Evolutionary conservation across 2,113 vertebrate genomes (phyloP).

Genomic region (Syngnathus floridae): DNA sequence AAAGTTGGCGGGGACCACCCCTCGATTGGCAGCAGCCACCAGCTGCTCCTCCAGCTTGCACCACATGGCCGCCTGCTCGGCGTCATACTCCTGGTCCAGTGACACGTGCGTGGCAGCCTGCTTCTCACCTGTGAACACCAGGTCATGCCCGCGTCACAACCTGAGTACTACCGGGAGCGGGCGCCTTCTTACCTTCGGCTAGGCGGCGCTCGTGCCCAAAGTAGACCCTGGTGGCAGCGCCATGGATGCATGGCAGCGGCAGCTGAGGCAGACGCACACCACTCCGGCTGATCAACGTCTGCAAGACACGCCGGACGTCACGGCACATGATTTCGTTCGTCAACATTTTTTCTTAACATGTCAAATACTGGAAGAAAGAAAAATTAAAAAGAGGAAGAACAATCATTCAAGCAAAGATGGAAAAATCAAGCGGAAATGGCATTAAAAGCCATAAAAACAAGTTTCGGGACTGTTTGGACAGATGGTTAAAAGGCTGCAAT

Average conservation of each 20-base stretch:
- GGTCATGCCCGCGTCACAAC: neutral
- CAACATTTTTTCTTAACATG: too few relatives aligned
- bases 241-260: conserved; percentile 89
- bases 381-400: too few relatives aligned
- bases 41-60: conserved; percentile 86
- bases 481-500: too few relatives aligned
- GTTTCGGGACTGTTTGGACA: too few relatives aligned
- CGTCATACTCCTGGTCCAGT: conserved; percentile 93
- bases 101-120: conserved; percentile 92
- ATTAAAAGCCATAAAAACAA: too few relatives aligned
- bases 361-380: too few relatives aligned
- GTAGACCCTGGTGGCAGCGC: conserved; percentile 86
- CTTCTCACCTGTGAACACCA: conserved; percentile 80
- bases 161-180: neutral
- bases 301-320: conserved; percentile 1
- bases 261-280: conserved; percentile 78
- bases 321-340: too few relatives aligned
- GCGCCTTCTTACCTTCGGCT: conserved; percentile 78
- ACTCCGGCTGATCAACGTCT: conserved; percentile 73
- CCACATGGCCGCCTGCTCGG: conserved; percentile 85
- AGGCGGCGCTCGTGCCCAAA: conserved; percentile 91
- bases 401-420: too few relatives aligned
- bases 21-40: conserved; percentile 79
- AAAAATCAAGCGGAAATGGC: too few relatives aligned
- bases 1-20: conserved; percentile 74